Evolutionary conservation across 2,113 vertebrate genomes (phyloP).

Genomic region (Forbesichthys papilliferus): DNA sequence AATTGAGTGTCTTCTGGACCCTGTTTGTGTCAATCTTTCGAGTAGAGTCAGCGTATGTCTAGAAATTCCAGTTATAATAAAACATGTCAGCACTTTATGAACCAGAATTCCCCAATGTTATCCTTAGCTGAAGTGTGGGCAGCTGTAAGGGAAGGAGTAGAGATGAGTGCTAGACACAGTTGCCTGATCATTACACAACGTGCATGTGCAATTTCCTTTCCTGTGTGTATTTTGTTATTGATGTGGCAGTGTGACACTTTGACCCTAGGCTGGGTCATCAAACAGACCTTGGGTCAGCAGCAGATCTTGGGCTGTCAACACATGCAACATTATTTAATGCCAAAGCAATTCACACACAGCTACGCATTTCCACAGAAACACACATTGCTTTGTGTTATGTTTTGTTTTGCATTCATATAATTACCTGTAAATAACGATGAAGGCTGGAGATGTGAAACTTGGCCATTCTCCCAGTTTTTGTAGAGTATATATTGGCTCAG

Average conservation of each 20-base stretch:
- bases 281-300: not conserved
- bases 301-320: not conserved
- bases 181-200: too few species aligned
- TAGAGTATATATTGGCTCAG: not conserved
- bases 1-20: too few species aligned
- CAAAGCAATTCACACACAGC: not conserved
- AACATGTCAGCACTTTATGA: too few species aligned
- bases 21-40: too few species aligned
- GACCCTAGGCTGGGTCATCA: not conserved
- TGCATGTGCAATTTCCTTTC: too few species aligned
- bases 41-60: too few species aligned
- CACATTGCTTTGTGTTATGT: not conserved
- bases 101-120: too few species aligned
- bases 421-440: not conserved
- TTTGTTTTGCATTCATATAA: not conserved
- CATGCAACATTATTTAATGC: not conserved
- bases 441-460: not conserved
- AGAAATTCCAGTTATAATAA: too few species aligned
- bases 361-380: not conserved
- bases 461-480: not conserved
- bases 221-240: too few species aligned
- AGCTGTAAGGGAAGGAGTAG: too few species aligned
- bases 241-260: conserved; percentile 18
- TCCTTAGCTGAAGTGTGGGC: too few species aligned
- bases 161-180: too few species aligned